Percentiles rank a stretch among this genome's conserved stretches.
Conservation (phyloP, 1,140 invertebrate genomes). For the Carcinoscorpius rotundicauda region DNA sequence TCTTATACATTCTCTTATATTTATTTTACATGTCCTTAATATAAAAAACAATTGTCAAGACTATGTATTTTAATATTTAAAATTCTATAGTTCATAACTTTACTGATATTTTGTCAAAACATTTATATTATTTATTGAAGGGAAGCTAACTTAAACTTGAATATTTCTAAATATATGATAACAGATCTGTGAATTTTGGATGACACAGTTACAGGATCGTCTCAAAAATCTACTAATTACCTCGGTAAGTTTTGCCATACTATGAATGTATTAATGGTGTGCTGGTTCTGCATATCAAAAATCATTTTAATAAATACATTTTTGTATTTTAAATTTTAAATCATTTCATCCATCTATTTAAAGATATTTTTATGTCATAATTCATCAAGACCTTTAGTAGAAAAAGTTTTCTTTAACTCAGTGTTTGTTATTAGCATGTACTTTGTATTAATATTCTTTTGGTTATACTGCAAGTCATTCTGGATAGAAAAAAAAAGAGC, state of each 20-base stretch:
- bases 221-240: conserved; percentile 9
- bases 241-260: conserved; percentile 7
- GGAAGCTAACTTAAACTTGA: neutral
- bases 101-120: neutral
- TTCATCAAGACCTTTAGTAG: too few species aligned
- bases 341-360: neutral
- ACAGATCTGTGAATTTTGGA: conserved; percentile 16
- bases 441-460: too few species aligned
- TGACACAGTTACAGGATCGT: conserved; percentile 9
- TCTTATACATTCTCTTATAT: neutral
- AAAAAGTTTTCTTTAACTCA: too few species aligned
- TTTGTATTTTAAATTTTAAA: neutral
- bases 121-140: neutral
- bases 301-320: neutral
- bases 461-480: too few species aligned
- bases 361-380: too few species aligned
- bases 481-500: too few species aligned
- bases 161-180: neutral
- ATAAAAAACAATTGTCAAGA: too few species aligned
- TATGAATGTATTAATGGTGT: neutral
- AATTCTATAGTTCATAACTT: neutral
- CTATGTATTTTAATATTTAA: neutral
- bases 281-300: neutral
- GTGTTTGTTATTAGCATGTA: too few species aligned
- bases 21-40: too few species aligned